These are phyloP conservation scores for Enteromius treurensis DNA, from an alignment of 2,797 vertebrate species.

Conservation along the genomic window DNA sequence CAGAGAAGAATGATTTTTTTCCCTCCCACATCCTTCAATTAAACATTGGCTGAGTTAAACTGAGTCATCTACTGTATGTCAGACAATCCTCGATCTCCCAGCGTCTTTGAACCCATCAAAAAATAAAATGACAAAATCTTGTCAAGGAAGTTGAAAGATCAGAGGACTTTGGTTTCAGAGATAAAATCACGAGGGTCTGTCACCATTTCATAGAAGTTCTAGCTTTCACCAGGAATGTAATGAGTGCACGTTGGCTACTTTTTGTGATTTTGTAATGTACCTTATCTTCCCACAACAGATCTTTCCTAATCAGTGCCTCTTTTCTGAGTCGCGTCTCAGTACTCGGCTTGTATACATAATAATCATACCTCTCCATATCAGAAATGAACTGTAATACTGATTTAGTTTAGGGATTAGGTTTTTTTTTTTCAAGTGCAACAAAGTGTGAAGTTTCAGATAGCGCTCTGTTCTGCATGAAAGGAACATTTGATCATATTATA, in stretches of 20 bases:
- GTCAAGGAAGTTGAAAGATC: conserved; percentile 76
- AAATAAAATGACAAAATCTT: conserved; percentile 73
- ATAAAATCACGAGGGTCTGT: conserved; percentile 72
- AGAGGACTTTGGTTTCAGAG: conserved; percentile 69
- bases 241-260: conserved; percentile 33
- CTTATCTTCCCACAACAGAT: conserved; percentile 47
- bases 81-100: conserved; percentile 68
- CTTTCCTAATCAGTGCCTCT: conserved; percentile 40
- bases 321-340: conserved; percentile 10
- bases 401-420: conserved; percentile 55
- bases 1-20: conserved; percentile 56
- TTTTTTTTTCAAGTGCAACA: conserved; percentile 50
- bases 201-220: conserved; percentile 69
- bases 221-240: conserved; percentile 67
- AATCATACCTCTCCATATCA: conserved; percentile 18
- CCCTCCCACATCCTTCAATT: conserved; percentile 72
- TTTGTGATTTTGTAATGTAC: conserved; percentile 27
- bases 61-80: conserved; percentile 65
- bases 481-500: conserved; percentile 77
- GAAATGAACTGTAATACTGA: conserved; percentile 28
- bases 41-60: conserved; percentile 69
- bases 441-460: conserved; percentile 77
- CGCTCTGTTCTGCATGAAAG: conserved; percentile 79
- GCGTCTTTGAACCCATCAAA: conserved; percentile 66
- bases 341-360: conserved; percentile 24